Evolutionary conservation across 2,888 invertebrate genomes (phyloP).

Genomic region (Unio delphinus): DNA sequence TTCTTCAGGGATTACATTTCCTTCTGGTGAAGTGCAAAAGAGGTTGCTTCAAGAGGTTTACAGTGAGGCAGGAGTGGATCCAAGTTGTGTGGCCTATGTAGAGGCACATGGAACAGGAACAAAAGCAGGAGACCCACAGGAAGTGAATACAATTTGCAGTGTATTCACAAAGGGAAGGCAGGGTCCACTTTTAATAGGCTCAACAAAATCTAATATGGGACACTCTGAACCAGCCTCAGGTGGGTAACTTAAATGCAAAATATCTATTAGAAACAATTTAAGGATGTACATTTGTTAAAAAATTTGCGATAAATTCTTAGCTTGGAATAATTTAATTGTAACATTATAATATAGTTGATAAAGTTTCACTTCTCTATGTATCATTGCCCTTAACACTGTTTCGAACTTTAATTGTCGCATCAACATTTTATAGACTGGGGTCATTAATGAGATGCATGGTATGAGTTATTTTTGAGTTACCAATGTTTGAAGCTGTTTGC

Average conservation of each 20-base stretch:
- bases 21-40: slow-evolving; percentile 80
- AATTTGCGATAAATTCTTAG: too few relatives aligned
- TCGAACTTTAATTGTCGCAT: too few relatives aligned
- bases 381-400: too few relatives aligned
- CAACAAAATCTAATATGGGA: slow-evolving; percentile 99
- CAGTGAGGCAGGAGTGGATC: slow-evolving; percentile 85
- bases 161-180: slow-evolving; percentile 68
- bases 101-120: slow-evolving; percentile 99
- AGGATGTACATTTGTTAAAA: too few relatives aligned
- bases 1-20: slow-evolving; percentile 74
- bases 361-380: too few relatives aligned
- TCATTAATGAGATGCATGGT: too few relatives aligned
- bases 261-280: not conserved
- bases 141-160: slow-evolving; percentile 94
- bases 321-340: too few relatives aligned
- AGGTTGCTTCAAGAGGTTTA: slow-evolving; percentile 83
- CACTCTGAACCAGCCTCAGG: slow-evolving; percentile 89
- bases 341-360: too few relatives aligned
- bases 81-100: slow-evolving; percentile 88
- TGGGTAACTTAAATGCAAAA: slow-evolving; percentile 21
- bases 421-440: too few relatives aligned
- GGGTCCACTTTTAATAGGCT: slow-evolving; percentile 89
- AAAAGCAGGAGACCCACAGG: slow-evolving; percentile 94
- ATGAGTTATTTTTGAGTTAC: too few relatives aligned
- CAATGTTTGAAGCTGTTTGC: too few relatives aligned